Evolutionary conservation across 2,888 invertebrate genomes (phyloP), one percentile per base, ranked within the genome.

Genomic region (Alcis repandata): DNA sequence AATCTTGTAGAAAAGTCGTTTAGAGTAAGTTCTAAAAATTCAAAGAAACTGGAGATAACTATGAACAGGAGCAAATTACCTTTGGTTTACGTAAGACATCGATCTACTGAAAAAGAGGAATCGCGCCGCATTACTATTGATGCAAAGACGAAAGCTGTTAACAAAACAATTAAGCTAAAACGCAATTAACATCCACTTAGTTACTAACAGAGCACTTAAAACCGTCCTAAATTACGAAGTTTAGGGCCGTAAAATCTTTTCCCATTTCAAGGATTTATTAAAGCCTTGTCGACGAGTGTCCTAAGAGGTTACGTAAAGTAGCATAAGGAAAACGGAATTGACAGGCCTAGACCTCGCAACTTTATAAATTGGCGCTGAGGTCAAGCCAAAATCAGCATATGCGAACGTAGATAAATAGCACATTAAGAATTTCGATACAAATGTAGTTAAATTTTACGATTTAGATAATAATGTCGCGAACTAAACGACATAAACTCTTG

Each of bases 331-430:
- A 57, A 46, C 54, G 22, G 45, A 67, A 67, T 63, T 51, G 45
- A 41, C 27, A 56, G 15, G 59, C 60, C 61, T 67, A 64, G 62
- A 64, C 67, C 59, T 52, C 51, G 36, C 15, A 15, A 22, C 58
- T 38, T 59, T 59, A 67, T 45, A 49, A 45, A 59, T 54, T 62
- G 58, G 33, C 58, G 53, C 11, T 53, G 53, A 59, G 67, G 69
- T 62, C 61, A 67, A 59, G 33, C 19, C 61, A 57, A 59, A 46
- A 64, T 46, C 52, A 38, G 56, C 52, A 57, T 45, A 54, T 32
- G 59, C 41, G 46, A 46, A 62, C 43, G 49, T 43, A 48, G 45
- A 57, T 41, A 58, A 59, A 54, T 36, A 38, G 20, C 27, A 36
- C 40, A 22, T 56, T 33, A 11, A 36, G 32, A 15, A 17, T 41